These are phyloP conservation scores for Chloroceryle amazona DNA, from an alignment of 2,797 vertebrate genomes.

Conservation along the genomic window DNA sequence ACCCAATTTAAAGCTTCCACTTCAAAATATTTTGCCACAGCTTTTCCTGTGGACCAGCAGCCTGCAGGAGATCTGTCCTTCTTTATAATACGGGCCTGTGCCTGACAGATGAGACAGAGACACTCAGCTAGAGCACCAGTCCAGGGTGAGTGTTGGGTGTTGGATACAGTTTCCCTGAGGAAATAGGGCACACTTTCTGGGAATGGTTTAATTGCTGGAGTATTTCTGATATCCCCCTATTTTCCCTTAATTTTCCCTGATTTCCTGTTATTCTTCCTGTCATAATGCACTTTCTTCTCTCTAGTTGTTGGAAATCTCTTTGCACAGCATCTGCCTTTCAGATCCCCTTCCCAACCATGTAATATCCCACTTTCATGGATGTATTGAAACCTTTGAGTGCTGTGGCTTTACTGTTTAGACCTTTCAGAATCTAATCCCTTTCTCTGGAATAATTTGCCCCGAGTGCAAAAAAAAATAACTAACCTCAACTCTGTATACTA, in stretches of 20 bases:
- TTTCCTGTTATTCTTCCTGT: neutral
- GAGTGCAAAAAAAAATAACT: neutral
- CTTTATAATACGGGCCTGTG: neutral
- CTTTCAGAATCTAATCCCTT: neutral
- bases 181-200: neutral
- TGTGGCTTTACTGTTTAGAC: neutral
- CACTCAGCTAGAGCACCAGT: neutral
- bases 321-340: rapidly evolving
- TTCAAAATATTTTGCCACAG: neutral
- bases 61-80: neutral
- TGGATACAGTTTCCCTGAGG: rapidly evolving
- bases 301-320: neutral
- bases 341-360: neutral
- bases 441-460: neutral
- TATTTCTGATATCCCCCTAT: neutral
- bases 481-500: rapidly evolving
- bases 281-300: neutral
- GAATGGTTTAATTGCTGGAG: neutral
- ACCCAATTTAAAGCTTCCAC: neutral
- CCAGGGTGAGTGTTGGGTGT: too few relatives aligned
- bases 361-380: neutral
- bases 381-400: neutral
- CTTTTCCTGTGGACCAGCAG: neutral
- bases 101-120: neutral
- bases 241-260: neutral